phyloP scores from a whole-genome alignment of 2,113 vertebrate species.

The Ptilonorhynchus violaceus region DNA sequence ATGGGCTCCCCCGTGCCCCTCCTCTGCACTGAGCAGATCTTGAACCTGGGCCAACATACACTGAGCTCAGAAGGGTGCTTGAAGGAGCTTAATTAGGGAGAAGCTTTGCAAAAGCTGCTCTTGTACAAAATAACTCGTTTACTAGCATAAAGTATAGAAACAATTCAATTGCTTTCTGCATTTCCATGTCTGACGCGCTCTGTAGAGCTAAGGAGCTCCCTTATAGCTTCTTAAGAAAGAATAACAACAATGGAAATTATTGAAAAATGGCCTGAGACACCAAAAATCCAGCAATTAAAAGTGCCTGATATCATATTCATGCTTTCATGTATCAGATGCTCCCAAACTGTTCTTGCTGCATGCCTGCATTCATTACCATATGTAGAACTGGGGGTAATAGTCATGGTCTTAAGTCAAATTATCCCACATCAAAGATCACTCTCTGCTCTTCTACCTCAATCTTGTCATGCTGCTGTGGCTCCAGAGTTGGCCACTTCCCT shows the following conservation, averaged over 20 bases:
- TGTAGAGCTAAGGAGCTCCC: neutral
- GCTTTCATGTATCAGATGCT: constrained; percentile 36
- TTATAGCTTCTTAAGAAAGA: neutral
- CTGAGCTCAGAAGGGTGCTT: neutral
- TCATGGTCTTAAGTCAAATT: constrained; percentile 22
- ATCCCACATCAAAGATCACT: neutral
- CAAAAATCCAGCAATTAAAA: constrained; percentile 32
- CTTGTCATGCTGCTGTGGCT: neutral
- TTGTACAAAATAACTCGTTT: neutral
- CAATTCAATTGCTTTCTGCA: neutral
- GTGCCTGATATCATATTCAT: constrained; percentile 12
- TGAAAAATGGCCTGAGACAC: neutral
- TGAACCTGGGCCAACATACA: neutral
- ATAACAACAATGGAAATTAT: neutral
- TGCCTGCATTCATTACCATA: constrained; percentile 23
- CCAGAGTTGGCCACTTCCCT: neutral
- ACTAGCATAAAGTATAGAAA: neutral
- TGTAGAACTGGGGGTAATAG: constrained; percentile 14
- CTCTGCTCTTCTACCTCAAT: constrained; percentile 10
- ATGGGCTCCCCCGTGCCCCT: neutral
- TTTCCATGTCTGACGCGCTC: neutral
- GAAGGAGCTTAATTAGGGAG: constrained; percentile 2
- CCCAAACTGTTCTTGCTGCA: neutral
- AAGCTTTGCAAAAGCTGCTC: neutral
- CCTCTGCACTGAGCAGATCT: neutral